Evolutionary conservation across 2,888 invertebrate species (phyloP).

Genomic region (Sarcophaga rosellei): DNA sequence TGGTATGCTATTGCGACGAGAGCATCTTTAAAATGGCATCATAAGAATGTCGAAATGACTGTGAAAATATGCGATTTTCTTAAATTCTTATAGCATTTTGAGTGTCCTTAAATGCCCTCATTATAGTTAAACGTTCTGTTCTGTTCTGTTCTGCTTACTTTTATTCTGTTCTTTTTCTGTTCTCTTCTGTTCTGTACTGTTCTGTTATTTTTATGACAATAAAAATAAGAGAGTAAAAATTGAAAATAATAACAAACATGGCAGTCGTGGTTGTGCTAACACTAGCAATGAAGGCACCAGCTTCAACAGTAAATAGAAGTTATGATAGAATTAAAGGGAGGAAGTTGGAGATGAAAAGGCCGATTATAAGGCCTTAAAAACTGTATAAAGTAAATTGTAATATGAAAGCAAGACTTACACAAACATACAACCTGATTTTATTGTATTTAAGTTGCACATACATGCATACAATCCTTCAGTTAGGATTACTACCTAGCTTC

Average conservation of each 20-base stretch:
- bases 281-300: background rate
- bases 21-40: background rate
- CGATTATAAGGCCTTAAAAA: too few relatives aligned
- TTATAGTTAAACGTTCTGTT: slow-evolving; percentile 7
- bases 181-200: too few relatives aligned
- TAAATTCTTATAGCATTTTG: slow-evolving; percentile 1
- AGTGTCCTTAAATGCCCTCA: slow-evolving; percentile 20
- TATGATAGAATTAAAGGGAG: background rate
- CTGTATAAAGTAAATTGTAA: too few relatives aligned
- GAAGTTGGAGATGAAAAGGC: too few relatives aligned
- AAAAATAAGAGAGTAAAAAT: background rate
- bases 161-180: background rate
- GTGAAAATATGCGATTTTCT: slow-evolving; percentile 1
- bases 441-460: too few relatives aligned
- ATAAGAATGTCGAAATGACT: background rate
- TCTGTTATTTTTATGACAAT: slow-evolving; percentile 1
- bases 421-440: too few relatives aligned
- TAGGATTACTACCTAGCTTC: too few relatives aligned
- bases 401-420: too few relatives aligned
- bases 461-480: too few relatives aligned
- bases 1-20: background rate
- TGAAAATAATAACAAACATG: background rate
- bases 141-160: background rate
- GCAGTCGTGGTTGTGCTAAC: background rate
- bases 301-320: background rate